Evolutionary conservation across 1,140 invertebrate species (phyloP).

Genomic region (Lepidostoma basale): DNA sequence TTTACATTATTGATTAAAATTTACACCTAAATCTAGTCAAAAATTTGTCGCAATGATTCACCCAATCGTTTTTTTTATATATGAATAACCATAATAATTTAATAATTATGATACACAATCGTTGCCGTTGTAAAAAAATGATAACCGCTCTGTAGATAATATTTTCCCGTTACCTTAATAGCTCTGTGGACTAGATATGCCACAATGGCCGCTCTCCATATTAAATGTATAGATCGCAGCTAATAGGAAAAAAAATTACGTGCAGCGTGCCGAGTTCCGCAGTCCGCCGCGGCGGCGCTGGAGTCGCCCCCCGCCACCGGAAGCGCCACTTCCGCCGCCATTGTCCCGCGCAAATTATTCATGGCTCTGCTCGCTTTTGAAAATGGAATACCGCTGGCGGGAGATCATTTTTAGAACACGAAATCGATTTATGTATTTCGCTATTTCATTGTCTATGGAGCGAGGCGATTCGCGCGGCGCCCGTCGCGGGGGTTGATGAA

Average conservation of each 20-base stretch:
- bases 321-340: slow-evolving; percentile 38
- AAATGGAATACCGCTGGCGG: slow-evolving; percentile 34
- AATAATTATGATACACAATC: too few relatives aligned
- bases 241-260: neutral
- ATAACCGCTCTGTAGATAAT: too few relatives aligned
- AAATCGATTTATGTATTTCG: slow-evolving; percentile 37
- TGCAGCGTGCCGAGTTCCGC: neutral
- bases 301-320: slow-evolving; percentile 28
- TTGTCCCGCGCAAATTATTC: slow-evolving; percentile 45
- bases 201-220: neutral
- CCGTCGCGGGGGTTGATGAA: neutral
- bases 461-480: slow-evolving; percentile 5
- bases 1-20: too few relatives aligned
- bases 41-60: too few relatives aligned
- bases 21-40: too few relatives aligned
- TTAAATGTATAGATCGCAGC: neutral
- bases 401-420: slow-evolving; percentile 35
- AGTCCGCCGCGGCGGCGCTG: neutral
- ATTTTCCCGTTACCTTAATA: neutral
- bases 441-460: slow-evolving; percentile 37
- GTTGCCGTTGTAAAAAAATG: too few relatives aligned
- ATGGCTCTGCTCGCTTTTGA: slow-evolving; percentile 39
- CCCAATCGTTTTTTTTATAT: too few relatives aligned
- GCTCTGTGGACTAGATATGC: neutral
- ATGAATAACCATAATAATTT: too few relatives aligned